Conservation (phyloP, 2,888 invertebrate genomes). For the Cryptophagus acutangulus region DNA sequence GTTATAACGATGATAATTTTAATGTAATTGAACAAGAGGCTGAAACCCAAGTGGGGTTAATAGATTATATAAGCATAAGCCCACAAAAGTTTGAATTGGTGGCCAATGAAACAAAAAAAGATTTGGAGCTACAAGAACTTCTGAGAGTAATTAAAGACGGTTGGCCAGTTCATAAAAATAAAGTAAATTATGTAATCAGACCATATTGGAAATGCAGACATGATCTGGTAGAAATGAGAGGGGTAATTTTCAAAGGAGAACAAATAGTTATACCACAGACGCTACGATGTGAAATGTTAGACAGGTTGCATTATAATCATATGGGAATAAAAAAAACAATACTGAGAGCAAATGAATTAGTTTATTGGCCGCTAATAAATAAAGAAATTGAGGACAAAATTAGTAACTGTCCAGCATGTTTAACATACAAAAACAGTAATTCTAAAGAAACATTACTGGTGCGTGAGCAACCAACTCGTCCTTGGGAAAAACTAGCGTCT, state of each 20-base stretch:
- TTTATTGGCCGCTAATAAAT: conserved; percentile 29
- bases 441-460: conserved; percentile 24
- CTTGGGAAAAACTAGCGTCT: conserved; percentile 26
- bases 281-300: conserved; percentile 23
- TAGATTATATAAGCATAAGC: not conserved
- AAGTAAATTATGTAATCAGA: conserved; percentile 7
- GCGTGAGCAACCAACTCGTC: conserved; percentile 20
- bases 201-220: conserved; percentile 17
- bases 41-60: conserved; percentile 5
- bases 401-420: conserved; percentile 26
- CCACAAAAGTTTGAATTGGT: not conserved
- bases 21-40: conserved; percentile 2
- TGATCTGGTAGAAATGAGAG: conserved; percentile 15
- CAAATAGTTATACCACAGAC: conserved; percentile 25
- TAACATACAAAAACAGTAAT: conserved; percentile 19
- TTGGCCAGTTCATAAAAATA: conserved; percentile 12
- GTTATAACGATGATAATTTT: conserved; percentile 16
- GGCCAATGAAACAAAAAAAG: not conserved
- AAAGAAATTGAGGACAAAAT: conserved; percentile 23
- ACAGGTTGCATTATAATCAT: conserved; percentile 26
- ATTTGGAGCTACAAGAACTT: not conserved
- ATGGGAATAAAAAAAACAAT: conserved; percentile 27
- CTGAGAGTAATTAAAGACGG: conserved; percentile 6
- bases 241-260: conserved; percentile 22
- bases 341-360: conserved; percentile 19